Base-by-base conservation (phyloP, 2,888 invertebrate genomes). In the Phortica okadai region DNA sequence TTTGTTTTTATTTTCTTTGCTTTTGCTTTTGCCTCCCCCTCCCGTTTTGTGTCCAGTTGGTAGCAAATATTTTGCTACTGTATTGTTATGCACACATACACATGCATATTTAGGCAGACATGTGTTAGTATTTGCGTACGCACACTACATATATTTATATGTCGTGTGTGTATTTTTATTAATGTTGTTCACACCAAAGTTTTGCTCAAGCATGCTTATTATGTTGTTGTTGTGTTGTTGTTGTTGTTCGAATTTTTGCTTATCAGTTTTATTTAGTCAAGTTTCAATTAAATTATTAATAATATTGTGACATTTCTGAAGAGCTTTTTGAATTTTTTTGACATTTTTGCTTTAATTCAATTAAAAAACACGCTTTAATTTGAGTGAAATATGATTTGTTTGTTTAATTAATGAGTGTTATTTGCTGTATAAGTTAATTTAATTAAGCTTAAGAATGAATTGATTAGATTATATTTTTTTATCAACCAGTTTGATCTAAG, bases 171-270 rank as follows among this genome's bases (percentile, higher is more conserved):
- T 33, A 33, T 33, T 33, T 33, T 33, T 33, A 33, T 62, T 78
- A 78, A 77, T 86, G 81, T 84, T 85, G 86, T 76, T 84, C 85
- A 86, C 86, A 33, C 1, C 2, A 33, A 33, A 33, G 33, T 33
- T 33, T 33, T 33, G 33, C 50, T 50, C 50, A 14, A 50, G 10
- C 50, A 8, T 50, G 6, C 14, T 50, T 85, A 85, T 82, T 84
- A 82, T 86, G 86, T 85, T 86, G 86, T 83, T 85, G 86, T 80
- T 81, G 81, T 85, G 86, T 86, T 85, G 84, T 86, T 85, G 85
- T 85, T 85, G 80, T 85, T 86, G 85, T 69, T 69, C n/a, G 83
- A 85, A 84, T 85, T 85, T 84, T 85, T 85, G 79, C 85, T 85
- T 50, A 50, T 50, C 50, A 50, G 86, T 86, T 85, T 84, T 82